phyloP scores from a whole-genome alignment of 2,888 invertebrate species.

The Rambutsinella grinnellia region DNA sequence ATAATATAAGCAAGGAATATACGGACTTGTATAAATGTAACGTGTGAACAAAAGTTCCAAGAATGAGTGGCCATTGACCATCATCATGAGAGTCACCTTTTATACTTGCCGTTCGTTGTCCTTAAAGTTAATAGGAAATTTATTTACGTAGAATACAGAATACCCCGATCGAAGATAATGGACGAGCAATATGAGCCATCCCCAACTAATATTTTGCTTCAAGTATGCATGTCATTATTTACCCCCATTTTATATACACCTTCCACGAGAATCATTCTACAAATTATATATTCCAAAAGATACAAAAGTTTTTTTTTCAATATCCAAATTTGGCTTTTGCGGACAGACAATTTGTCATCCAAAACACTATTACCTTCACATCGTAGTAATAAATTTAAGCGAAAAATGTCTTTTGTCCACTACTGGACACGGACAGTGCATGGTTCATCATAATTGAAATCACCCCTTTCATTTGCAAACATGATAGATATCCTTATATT shows the following conservation, averaged over 20 bases:
- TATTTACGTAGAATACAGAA: no score
- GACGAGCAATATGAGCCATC: background rate
- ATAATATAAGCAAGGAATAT: background rate
- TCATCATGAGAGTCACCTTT: slow-evolving; percentile 12
- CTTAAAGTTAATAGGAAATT: no score
- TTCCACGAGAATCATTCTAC: slow-evolving; percentile 13
- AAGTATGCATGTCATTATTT: background rate
- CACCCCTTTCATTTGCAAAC: slow-evolving; percentile 39
- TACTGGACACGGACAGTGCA: slow-evolving; percentile 2
- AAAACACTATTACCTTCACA: background rate
- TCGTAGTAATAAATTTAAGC: slow-evolving; percentile 4
- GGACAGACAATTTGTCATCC: slow-evolving; percentile 37
- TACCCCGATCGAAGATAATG: no score
- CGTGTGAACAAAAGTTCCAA: background rate
- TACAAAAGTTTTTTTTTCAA: no score
- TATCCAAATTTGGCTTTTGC: no score
- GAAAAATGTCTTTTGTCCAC: slow-evolving; percentile 1
- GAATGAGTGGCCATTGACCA: background rate
- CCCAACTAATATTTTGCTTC: background rate
- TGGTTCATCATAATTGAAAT: slow-evolving; percentile 42
- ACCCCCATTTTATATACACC: slow-evolving; percentile 14
- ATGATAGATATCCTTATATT: slow-evolving; percentile 4
- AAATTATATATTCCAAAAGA: slow-evolving; percentile 2
- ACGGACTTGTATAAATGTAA: background rate
- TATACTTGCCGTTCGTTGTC: no score